These are phyloP conservation scores for Catajapyx aquilonaris DNA, from an alignment of 1,140 invertebrate genomes.

Conservation along the genomic window DNA sequence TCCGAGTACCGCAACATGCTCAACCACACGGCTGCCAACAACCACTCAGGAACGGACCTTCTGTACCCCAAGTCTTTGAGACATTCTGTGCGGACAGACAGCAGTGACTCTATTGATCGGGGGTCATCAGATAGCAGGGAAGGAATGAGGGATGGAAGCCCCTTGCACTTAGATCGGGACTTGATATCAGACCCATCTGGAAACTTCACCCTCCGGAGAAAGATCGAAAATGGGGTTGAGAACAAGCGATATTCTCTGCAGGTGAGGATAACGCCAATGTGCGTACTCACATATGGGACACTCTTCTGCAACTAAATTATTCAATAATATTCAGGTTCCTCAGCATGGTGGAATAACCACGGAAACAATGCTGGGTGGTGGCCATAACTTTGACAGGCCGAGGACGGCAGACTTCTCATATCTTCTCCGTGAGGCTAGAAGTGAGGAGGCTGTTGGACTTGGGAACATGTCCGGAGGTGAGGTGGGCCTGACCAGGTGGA, in stretches of 20 bases:
- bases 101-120: background rate
- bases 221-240: too few relatives aligned
- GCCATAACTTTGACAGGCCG: background rate
- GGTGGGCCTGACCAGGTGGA: background rate
- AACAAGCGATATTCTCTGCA: too few relatives aligned
- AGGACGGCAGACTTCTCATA: conserved; percentile 4
- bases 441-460: conserved; percentile 7
- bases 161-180: background rate
- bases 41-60: background rate
- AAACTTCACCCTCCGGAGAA: background rate
- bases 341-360: too few relatives aligned
- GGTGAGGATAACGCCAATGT: too few relatives aligned
- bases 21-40: too few relatives aligned
- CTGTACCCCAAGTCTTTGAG: background rate
- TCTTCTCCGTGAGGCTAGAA: conserved; percentile 8
- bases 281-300: too few relatives aligned
- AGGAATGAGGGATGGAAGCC: background rate
- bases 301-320: too few relatives aligned
- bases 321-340: too few relatives aligned
- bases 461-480: background rate
- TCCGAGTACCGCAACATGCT: conserved; percentile 10
- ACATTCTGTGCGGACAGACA: background rate
- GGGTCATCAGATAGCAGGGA: background rate
- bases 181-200: background rate
- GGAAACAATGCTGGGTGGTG: too few relatives aligned